A percentile compares a stretch with the other conserved stretches of the same genome.
phyloP scores from a whole-genome alignment of 2,113 vertebrate species.

The Origma solitaria region DNA sequence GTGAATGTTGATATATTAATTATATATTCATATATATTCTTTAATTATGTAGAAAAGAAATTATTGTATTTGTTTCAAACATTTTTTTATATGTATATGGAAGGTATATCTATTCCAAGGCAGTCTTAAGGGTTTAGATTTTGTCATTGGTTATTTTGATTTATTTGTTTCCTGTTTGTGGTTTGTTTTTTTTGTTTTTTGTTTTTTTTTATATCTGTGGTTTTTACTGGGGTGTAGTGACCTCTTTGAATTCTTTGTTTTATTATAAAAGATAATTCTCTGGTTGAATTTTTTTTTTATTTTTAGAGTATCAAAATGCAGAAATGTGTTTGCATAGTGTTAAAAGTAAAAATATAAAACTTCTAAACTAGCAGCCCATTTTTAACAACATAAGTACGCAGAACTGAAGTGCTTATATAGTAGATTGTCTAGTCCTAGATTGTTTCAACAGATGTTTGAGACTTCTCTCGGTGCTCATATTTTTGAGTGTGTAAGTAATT shows the following conservation, averaged over 20 bases:
- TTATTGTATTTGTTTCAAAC: background rate
- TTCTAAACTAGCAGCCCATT: background rate
- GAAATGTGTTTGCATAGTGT: background rate
- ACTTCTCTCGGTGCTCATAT: background rate
- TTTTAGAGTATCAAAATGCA: background rate
- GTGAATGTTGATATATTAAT: background rate
- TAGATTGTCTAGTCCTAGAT: background rate
- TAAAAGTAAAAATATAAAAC: background rate
- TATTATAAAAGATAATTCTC: background rate
- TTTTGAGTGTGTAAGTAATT: background rate
- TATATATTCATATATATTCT: no score
- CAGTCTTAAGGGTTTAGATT: background rate
- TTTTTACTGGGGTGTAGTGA: background rate
- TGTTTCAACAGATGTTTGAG: background rate
- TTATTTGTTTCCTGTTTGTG: background rate
- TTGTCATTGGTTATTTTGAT: background rate
- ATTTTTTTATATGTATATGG: background rate
- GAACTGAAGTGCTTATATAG: background rate
- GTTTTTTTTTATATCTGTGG: fast-evolving
- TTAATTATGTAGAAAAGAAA: background rate
- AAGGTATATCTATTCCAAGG: background rate
- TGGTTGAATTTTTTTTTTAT: background rate
- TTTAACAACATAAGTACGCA: background rate
- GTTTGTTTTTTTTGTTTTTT: fast-evolving
- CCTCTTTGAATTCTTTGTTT: background rate